Evolutionary conservation across 2,888 invertebrate genomes (phyloP).

Genomic region (Drosophila nigricruria): DNA sequence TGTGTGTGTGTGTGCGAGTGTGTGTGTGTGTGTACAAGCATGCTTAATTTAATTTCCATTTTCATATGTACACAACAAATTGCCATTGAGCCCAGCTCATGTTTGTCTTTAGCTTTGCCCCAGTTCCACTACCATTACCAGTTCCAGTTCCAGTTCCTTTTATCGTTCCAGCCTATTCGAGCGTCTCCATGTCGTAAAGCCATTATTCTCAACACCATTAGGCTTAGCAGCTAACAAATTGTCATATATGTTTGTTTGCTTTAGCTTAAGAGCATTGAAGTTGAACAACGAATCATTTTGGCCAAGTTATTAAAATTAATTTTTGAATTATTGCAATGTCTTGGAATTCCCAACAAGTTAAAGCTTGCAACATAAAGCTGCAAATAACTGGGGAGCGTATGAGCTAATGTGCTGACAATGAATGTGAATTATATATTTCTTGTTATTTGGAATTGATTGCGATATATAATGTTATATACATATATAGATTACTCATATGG

Average conservation of each 20-base stretch:
- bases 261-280: background rate
- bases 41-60: slow-evolving; percentile 74
- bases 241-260: background rate
- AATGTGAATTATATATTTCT: background rate
- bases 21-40: slow-evolving; percentile 15
- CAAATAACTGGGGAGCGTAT: no score
- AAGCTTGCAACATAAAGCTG: no score
- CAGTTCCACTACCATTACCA: slow-evolving; percentile 1
- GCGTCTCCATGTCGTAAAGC: background rate
- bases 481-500: no score
- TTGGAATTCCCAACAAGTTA: background rate
- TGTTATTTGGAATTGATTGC: no score
- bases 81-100: slow-evolving; percentile 58
- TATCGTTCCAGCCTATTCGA: slow-evolving; percentile 21
- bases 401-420: background rate
- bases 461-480: background rate
- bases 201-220: slow-evolving; percentile 5
- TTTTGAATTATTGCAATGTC: background rate
- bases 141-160: background rate
- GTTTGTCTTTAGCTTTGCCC: slow-evolving; percentile 51
- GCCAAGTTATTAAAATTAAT: background rate
- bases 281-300: background rate
- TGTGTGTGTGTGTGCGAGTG: slow-evolving; percentile 2
- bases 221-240: slow-evolving; percentile 3
- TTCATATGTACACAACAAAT: slow-evolving; percentile 54